Percentiles rank a stretch among this genome's conserved stretches.
These are phyloP conservation scores for Morone chrysops DNA, from an alignment of 2,113 vertebrate species.

Conservation along the genomic window DNA sequence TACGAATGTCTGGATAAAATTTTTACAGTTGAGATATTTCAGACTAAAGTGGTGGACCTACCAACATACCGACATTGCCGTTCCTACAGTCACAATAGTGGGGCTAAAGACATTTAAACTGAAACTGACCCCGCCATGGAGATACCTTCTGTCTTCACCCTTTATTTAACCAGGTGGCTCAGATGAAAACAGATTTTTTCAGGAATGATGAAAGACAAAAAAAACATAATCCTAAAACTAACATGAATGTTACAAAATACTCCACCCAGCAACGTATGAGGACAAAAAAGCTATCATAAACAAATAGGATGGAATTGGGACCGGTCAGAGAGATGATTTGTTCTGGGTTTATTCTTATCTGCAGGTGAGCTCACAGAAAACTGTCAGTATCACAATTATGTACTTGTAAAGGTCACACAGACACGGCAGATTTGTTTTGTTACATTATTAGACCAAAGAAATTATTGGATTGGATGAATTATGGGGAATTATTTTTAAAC, in stretches of 20 bases:
- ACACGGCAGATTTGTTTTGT: background rate
- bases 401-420: background rate
- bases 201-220: slow-evolving; percentile 13
- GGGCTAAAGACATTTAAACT: background rate
- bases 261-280: background rate
- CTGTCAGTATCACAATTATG: background rate
- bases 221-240: slow-evolving; percentile 2
- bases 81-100: background rate
- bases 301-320: slow-evolving; percentile 12
- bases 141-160: slow-evolving; percentile 2
- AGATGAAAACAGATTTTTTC: slow-evolving; percentile 21
- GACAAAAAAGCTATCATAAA: slow-evolving; percentile 9
- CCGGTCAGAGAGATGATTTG: background rate
- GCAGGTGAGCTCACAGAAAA: background rate
- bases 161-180: slow-evolving; percentile 50
- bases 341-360: slow-evolving; percentile 38
- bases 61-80: background rate
- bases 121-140: slow-evolving; percentile 1
- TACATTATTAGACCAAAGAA: background rate
- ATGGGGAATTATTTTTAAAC: background rate
- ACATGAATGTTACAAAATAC: background rate
- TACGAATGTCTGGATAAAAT: background rate
- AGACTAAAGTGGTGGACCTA: background rate
- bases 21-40: background rate
- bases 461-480: background rate